Conservation (phyloP, 2,113 vertebrate genomes). For the Antennarius striatus region DNA sequence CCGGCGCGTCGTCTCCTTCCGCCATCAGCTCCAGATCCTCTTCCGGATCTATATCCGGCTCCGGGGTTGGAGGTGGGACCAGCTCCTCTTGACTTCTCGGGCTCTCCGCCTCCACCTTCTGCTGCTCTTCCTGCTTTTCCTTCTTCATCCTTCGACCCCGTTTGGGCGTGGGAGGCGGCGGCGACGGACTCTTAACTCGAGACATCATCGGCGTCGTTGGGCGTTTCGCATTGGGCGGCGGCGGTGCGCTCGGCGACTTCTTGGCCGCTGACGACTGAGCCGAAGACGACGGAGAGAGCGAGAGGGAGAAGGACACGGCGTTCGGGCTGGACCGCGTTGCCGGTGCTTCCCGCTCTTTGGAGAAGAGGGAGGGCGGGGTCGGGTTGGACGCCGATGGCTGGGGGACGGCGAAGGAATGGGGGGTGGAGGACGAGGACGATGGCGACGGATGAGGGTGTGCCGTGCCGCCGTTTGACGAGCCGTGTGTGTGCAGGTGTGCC, state of each 20-base stretch:
- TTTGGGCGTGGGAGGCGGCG: slow-evolving; percentile 53
- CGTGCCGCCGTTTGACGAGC: slow-evolving; percentile 57
- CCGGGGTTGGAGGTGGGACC: slow-evolving; percentile 72
- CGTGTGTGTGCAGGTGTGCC: slow-evolving; percentile 63
- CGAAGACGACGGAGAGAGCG: slow-evolving; percentile 62
- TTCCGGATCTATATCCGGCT: slow-evolving; percentile 70
- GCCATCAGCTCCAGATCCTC: slow-evolving; percentile 73
- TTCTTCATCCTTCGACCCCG: slow-evolving; percentile 76
- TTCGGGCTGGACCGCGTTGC: slow-evolving; percentile 52
- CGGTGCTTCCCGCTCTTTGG: slow-evolving; percentile 68
- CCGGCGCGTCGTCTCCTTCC: slow-evolving; percentile 61
- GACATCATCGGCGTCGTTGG: slow-evolving; percentile 10
- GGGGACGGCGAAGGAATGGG: slow-evolving; percentile 70
- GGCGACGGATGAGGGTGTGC: slow-evolving; percentile 57
- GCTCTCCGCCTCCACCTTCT: slow-evolving; percentile 61
- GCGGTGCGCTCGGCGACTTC: slow-evolving; percentile 40
- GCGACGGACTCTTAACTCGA: slow-evolving; percentile 63
- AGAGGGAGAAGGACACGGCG: slow-evolving; percentile 76
- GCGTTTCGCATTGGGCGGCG: slow-evolving; percentile 27
- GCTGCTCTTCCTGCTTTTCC: slow-evolving; percentile 66
- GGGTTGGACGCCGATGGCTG: slow-evolving; percentile 64
- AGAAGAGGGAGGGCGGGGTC: slow-evolving; percentile 68
- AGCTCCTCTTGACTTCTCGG: slow-evolving; percentile 67
- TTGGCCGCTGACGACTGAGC: slow-evolving; percentile 42
- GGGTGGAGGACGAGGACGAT: slow-evolving; percentile 44